Percentiles rank a stretch among this genome's conserved stretches.
Evolutionary conservation across 2,113 vertebrate species (phyloP).

Genomic region (Vimba vimba): DNA sequence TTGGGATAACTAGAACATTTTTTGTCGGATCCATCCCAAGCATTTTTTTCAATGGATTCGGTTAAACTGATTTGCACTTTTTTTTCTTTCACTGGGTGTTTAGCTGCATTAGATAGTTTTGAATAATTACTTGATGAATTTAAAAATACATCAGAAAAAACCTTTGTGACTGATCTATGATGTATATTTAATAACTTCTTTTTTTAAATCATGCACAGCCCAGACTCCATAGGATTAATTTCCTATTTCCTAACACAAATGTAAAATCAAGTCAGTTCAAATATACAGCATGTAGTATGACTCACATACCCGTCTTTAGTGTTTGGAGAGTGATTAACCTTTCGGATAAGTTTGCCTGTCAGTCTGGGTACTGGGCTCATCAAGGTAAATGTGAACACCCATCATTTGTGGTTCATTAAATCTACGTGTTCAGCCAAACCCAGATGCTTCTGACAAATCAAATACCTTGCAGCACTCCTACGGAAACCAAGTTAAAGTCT

Average conservation of each 20-base stretch:
- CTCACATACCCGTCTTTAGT: background rate
- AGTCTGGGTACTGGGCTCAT: background rate
- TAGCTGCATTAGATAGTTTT: background rate
- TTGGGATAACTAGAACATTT: background rate
- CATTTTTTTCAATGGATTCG: background rate
- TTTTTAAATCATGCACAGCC: slow-evolving; percentile 7
- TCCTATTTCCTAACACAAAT: background rate
- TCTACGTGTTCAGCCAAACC: background rate
- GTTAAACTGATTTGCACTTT: background rate
- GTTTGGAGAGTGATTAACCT: slow-evolving; percentile 40
- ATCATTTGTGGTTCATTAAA: slow-evolving; percentile 41
- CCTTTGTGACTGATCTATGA: background rate
- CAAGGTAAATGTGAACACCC: slow-evolving; percentile 4
- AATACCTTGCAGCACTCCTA: slow-evolving; percentile 1
- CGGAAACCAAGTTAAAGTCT: background rate
- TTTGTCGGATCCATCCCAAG: slow-evolving; percentile 2
- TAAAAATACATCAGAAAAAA: background rate
- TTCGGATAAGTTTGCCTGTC: slow-evolving; percentile 16
- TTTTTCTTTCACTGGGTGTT: background rate
- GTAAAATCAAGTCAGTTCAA: background rate
- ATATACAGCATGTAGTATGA: background rate
- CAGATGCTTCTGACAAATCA: slow-evolving; percentile 8
- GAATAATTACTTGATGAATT: background rate
- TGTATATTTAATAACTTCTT: background rate
- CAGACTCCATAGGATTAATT: background rate